Conservation (phyloP, 2,888 invertebrate genomes). For the Lymantria dispar region DNA sequence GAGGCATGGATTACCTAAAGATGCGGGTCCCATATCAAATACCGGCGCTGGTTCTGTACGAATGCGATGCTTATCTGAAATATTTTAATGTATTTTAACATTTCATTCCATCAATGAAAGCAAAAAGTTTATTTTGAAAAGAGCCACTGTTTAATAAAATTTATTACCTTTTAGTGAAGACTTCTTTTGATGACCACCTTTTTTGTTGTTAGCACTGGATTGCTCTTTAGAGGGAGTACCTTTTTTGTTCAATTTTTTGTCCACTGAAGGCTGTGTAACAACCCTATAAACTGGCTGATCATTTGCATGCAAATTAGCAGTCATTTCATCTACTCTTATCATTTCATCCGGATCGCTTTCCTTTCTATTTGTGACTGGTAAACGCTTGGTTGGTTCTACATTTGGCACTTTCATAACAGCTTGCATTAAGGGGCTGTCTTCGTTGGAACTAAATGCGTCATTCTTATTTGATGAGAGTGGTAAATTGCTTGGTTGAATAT, state of each 20-base stretch:
- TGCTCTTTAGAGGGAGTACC: constrained; percentile 55
- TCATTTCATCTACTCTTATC: constrained; percentile 66
- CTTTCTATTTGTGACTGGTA: constrained; percentile 61
- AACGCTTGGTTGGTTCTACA: constrained; percentile 56
- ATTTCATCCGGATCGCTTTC: constrained; percentile 69
- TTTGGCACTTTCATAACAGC: constrained; percentile 69
- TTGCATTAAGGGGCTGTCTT: constrained; percentile 71
- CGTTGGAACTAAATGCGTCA: constrained; percentile 64
- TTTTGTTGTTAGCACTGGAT: constrained; percentile 48
- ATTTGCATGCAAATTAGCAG: constrained; percentile 73
- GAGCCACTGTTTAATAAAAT: background rate
- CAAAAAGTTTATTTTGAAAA: background rate
- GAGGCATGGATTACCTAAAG: constrained; percentile 89
- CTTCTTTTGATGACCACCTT: constrained; percentile 72
- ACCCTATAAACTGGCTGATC: constrained; percentile 76
- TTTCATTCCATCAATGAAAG: background rate
- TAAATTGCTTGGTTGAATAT: constrained; percentile 59
- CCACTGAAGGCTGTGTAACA: constrained; percentile 70
- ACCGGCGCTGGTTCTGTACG: constrained; percentile 54
- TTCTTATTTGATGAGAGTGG: constrained; percentile 63
- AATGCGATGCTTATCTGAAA: constrained; percentile 68
- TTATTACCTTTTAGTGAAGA: constrained; percentile 68
- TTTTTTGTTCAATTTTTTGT: constrained; percentile 71
- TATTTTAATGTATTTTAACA: background rate
- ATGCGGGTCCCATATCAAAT: constrained; percentile 81